Conservation (phyloP, 2,113 vertebrate genomes). For the Tychaedon coryphoeus region DNA sequence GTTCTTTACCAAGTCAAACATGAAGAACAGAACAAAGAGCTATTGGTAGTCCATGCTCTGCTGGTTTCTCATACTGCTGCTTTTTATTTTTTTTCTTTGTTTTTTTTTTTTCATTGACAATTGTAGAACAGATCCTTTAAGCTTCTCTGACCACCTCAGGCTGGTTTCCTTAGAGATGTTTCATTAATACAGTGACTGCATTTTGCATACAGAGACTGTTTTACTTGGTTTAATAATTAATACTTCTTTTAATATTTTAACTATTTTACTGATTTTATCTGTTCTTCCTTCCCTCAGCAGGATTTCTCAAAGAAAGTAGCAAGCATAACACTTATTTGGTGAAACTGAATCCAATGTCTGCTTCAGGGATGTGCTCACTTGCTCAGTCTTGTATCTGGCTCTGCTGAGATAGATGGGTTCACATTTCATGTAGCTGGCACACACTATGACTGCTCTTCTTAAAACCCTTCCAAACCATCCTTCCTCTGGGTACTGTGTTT, state of each 20-base stretch:
- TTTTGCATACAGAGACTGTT: background rate
- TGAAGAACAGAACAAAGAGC: background rate
- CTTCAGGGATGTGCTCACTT: background rate
- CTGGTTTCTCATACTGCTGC: background rate
- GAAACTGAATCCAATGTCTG: background rate
- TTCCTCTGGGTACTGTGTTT: background rate
- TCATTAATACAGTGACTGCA: background rate
- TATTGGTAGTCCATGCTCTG: background rate
- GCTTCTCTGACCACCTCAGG: background rate
- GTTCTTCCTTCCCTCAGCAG: background rate
- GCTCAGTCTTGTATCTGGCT: background rate
- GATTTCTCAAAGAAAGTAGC: background rate
- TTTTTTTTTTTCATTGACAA: background rate
- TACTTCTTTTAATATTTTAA: background rate
- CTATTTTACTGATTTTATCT: background rate
- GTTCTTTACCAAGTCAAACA: background rate
- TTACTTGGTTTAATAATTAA: background rate
- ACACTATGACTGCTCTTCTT: background rate
- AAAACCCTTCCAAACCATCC: background rate
- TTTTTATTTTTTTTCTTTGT: background rate
- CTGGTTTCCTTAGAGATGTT: background rate
- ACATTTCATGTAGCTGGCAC: background rate
- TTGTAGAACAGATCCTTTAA: background rate
- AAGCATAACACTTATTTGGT: background rate
- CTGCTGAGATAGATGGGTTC: background rate